Evolutionary conservation across 1,140 invertebrate genomes (phyloP).

Genomic region (Zaprionus lachaisei): DNA sequence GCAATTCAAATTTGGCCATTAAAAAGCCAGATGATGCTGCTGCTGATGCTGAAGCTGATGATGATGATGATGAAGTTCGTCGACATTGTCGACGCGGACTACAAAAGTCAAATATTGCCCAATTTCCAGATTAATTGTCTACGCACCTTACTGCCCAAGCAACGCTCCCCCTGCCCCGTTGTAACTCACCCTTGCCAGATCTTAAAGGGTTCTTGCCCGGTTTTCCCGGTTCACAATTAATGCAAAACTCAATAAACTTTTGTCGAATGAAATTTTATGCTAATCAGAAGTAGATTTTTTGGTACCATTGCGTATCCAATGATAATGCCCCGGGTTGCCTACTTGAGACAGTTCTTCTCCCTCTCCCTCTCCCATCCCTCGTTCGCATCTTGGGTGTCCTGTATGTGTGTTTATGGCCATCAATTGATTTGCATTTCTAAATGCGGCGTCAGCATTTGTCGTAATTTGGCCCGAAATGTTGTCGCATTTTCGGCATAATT

Average conservation of each 20-base stretch:
- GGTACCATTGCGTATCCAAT: constrained; percentile 65
- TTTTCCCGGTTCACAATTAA: constrained; percentile 67
- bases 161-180: not conserved
- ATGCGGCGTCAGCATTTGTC: constrained; percentile 76
- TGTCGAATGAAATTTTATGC: constrained; percentile 83
- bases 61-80: constrained; percentile 16
- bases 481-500: constrained; percentile 81
- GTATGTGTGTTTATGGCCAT: constrained; percentile 30
- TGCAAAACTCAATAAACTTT: constrained; percentile 82
- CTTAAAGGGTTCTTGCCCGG: constrained; percentile 72
- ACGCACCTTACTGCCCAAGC: constrained; percentile 66
- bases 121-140: constrained; percentile 81
- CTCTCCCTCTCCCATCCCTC: too few species aligned
- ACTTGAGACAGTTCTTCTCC: constrained; percentile 62
- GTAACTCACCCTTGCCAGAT: constrained; percentile 17
- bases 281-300: constrained; percentile 82
- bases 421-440: constrained; percentile 82
- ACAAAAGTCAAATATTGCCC: constrained; percentile 83
- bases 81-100: constrained; percentile 48
- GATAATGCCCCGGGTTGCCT: constrained; percentile 67
- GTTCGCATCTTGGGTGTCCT: not conserved
- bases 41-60: constrained; percentile 1
- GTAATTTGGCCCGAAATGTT: constrained; percentile 75
- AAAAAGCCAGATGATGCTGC: constrained; percentile 62
- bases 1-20: constrained; percentile 82